phyloP scores from a whole-genome alignment of 2,797 vertebrate species.

The Morus bassanus region DNA sequence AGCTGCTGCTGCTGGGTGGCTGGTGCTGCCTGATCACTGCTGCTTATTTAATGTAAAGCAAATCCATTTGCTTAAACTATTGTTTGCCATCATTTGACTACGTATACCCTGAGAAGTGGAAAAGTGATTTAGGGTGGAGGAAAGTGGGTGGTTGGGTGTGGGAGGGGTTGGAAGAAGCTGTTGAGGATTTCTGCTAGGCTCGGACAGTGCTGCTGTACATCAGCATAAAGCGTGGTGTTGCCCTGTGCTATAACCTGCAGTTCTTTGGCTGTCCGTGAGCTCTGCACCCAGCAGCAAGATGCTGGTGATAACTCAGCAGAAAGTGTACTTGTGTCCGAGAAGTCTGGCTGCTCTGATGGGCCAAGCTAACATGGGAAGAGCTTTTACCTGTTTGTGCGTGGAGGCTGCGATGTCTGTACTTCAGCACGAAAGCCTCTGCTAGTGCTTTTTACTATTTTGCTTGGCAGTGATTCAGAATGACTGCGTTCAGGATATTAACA shows the following conservation, averaged over 20 bases:
- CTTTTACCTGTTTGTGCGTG: background rate
- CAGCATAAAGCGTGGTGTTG: background rate
- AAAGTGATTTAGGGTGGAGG: background rate
- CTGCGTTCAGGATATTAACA: background rate
- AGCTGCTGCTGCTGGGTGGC: background rate
- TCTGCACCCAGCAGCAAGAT: background rate
- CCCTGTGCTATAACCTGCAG: background rate
- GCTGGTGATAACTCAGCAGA: background rate
- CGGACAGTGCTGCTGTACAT: background rate
- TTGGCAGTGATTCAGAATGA: background rate
- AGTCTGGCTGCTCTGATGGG: background rate
- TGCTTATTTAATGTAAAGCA: background rate
- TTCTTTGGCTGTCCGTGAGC: background rate
- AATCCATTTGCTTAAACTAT: background rate
- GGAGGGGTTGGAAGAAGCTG: background rate
- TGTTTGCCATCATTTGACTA: background rate
- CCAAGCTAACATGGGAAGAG: background rate
- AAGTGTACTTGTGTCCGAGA: background rate
- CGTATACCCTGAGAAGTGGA: background rate
- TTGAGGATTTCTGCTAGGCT: background rate
- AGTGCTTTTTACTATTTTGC: background rate
- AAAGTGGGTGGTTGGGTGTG: fast-evolving
- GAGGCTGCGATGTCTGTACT: background rate
- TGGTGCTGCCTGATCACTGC: background rate
- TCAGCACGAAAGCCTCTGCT: background rate